Conservation (phyloP, 1,140 invertebrate genomes). For the Drosophila burlai region DNA sequence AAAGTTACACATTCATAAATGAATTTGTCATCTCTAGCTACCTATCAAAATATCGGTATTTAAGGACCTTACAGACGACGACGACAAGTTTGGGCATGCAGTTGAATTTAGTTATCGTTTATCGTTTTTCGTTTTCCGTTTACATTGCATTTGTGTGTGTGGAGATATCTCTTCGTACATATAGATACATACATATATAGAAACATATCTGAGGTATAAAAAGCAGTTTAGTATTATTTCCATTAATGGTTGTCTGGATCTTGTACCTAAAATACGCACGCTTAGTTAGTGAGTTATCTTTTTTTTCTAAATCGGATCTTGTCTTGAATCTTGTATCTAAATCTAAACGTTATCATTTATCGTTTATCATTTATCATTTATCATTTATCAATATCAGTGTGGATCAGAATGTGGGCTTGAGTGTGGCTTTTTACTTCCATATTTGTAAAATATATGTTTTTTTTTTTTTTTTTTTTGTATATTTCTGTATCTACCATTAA, state of each 20-base stretch:
- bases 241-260: slow-evolving; percentile 25
- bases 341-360: slow-evolving; percentile 12
- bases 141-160: slow-evolving; percentile 13
- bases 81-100: slow-evolving; percentile 24
- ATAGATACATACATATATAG: slow-evolving; percentile 43
- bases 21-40: slow-evolving; percentile 63
- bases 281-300: slow-evolving; percentile 33
- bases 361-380: slow-evolving; percentile 2
- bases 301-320: slow-evolving; percentile 14
- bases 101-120: slow-evolving; percentile 12
- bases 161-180: slow-evolving; percentile 30
- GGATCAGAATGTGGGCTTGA: slow-evolving; percentile 32
- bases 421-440: slow-evolving; percentile 30
- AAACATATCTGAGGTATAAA: slow-evolving; percentile 66
- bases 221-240: slow-evolving; percentile 45
- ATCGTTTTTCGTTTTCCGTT: slow-evolving; percentile 3
- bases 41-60: slow-evolving; percentile 37
- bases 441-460: slow-evolving; percentile 44
- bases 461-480: slow-evolving; percentile 14
- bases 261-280: slow-evolving; percentile 27
- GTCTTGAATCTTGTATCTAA: slow-evolving; percentile 6
- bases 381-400: slow-evolving; percentile 16
- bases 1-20: slow-evolving; percentile 64
- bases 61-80: slow-evolving; percentile 20
- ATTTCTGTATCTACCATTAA: slow-evolving; percentile 39